Base-by-base conservation (phyloP, 2,113 vertebrate genomes). In the Heptranchias perlo region DNA sequence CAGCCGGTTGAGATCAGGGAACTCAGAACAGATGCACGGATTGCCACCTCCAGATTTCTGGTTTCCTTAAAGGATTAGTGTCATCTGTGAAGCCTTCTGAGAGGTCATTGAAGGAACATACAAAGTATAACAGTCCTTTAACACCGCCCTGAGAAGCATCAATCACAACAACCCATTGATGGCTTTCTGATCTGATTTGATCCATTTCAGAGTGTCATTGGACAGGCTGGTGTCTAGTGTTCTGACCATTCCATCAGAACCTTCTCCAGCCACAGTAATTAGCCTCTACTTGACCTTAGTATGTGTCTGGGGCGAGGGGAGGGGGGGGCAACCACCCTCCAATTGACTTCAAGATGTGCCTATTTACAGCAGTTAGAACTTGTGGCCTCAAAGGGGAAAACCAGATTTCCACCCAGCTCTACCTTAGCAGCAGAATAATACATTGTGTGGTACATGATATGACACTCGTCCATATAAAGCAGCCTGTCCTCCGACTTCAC, bases 381-480 rank as follows among this genome's bases (percentile, higher is more conserved):
- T 54, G 52, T 54, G 52, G 52, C 52, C 52, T 54, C 52, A 2
- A 6, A 54, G 52, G 58, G 58, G 11, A 4, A 10, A 58, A 58
- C 6, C 58, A 0, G 11, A 58, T 8, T 73, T 8, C 8, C 28
- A 35, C 78, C 1, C 78, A 6, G 14, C n/a, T 13, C n/a, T 35
- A 4, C 7, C n/a, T 39, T 16, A 39, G 76, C n/a, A n/a, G 76
- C 78, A 82, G 16, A 21, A 44, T 44, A 44, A 39, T 78, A 39
- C 14, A 18, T 6, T 1, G 4, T 0, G 13, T 16, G 2, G 35
- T 78, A 39, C 14, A 18, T 6, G 1, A 1, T 0, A 4, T 16
- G 2, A 13, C 11, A 4, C 4, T 1, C 14, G 3, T 14, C n/a
- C n/a, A 18, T 13, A 14, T 82, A 39, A 1, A 44, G 0, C n/a